Evolutionary conservation across 2,113 vertebrate species (phyloP).

Genomic region (Mus pahari): DNA sequence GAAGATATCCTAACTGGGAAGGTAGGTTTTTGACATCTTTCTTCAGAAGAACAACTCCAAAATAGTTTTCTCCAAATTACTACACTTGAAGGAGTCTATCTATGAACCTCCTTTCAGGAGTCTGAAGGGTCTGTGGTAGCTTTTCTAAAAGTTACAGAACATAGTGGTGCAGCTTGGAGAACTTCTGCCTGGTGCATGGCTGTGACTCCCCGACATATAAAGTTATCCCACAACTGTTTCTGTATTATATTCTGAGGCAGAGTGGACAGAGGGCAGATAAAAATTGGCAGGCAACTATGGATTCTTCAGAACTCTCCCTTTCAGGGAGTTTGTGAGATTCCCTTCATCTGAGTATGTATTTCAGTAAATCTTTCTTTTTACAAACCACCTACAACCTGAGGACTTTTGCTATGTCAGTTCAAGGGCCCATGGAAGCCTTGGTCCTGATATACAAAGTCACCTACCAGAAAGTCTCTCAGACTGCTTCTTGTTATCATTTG

Average conservation of each 20-base stretch:
- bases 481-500: neutral
- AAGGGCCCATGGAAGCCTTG: neutral
- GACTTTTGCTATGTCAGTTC: neutral
- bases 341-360: neutral
- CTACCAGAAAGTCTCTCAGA: neutral
- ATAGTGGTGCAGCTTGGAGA: neutral
- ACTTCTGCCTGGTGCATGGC: neutral
- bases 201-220: neutral
- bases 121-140: neutral
- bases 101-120: neutral
- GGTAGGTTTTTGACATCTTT: neutral
- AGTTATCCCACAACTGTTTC: neutral
- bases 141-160: neutral
- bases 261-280: too few relatives aligned
- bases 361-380: slow-evolving; percentile 7
- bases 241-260: neutral
- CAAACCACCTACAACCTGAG: neutral
- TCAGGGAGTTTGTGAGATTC: neutral
- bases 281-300: neutral
- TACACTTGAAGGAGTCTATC: neutral
- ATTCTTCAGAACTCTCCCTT: neutral
- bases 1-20: neutral
- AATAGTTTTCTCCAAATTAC: neutral
- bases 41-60: neutral
- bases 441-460: neutral